Conservation (phyloP, 1,140 invertebrate species). For the Leguminivora glycinivorella region DNA sequence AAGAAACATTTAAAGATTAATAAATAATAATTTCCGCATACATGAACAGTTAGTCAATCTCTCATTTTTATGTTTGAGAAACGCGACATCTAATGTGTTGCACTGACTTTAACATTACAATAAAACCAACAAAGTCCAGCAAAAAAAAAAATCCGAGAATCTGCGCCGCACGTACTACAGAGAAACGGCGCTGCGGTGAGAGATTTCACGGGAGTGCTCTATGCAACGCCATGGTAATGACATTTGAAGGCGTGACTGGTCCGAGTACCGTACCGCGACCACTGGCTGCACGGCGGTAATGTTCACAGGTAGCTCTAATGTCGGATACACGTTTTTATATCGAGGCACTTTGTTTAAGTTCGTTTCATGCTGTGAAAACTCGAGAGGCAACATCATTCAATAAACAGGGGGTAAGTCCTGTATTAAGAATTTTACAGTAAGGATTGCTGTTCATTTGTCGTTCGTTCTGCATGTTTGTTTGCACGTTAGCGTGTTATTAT, state of each 20-base stretch:
- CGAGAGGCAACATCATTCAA: no score
- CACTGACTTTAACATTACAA: background rate
- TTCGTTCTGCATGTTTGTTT: no score
- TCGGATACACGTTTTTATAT: conserved; percentile 6
- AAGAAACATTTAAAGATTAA: background rate
- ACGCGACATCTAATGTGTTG: conserved; percentile 1
- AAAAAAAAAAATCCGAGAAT: conserved; percentile 15
- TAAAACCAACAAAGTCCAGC: background rate
- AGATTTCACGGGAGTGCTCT: conserved; percentile 38
- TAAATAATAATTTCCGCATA: background rate
- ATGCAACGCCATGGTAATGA: conserved; percentile 47
- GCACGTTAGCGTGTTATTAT: no score
- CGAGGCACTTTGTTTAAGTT: background rate
- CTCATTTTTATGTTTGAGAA: background rate
- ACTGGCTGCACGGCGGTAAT: conserved; percentile 29
- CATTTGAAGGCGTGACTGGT: conserved; percentile 56
- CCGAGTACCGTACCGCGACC: conserved; percentile 35
- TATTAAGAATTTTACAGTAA: no score
- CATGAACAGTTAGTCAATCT: background rate
- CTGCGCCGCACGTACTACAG: conserved; percentile 27
- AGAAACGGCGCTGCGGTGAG: conserved; percentile 35
- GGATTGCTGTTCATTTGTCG: background rate
- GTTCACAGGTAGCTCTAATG: conserved; percentile 28
- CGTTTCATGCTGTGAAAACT: background rate
- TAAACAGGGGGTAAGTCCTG: no score